These are phyloP conservation scores for Henricia sp. DNA, from an alignment of 53 echinoderm and acorn worm species.

Conservation along the genomic window DNA sequence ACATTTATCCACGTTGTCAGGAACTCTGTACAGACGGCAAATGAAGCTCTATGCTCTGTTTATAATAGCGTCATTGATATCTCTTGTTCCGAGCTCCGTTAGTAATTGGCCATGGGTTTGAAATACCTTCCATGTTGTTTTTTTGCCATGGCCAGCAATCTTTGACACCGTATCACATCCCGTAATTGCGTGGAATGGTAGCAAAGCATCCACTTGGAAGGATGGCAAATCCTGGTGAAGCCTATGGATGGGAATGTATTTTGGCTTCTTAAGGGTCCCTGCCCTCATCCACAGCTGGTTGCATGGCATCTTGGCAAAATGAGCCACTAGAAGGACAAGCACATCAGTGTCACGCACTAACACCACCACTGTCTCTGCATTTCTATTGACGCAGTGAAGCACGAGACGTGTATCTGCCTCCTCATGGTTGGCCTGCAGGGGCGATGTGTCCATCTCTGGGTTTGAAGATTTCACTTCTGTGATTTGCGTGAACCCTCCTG, in stretches of 20 bases:
- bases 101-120: not conserved
- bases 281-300: constrained; percentile 37
- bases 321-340: constrained; percentile 23
- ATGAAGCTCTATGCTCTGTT: constrained; percentile 1
- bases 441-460: not conserved
- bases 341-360: constrained; percentile 46
- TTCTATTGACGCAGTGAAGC: constrained; percentile 9
- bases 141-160: constrained; percentile 21
- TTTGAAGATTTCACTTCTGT: constrained; percentile 9
- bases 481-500: constrained; percentile 26
- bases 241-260: constrained; percentile 28
- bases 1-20: not conserved
- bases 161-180: constrained; percentile 50
- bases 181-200: constrained; percentile 54
- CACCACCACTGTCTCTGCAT: constrained; percentile 16
- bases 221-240: constrained; percentile 1
- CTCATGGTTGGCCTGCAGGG: constrained; percentile 29
- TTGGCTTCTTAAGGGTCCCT: constrained; percentile 7
- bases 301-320: not conserved
- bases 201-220: not conserved
- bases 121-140: constrained; percentile 31
- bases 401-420: constrained; percentile 57
- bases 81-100: not conserved
- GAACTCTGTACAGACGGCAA: constrained; percentile 19
- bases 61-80: not conserved